Evolutionary conservation across 2,888 invertebrate genomes (phyloP).

Genomic region (Clivina fossor): DNA sequence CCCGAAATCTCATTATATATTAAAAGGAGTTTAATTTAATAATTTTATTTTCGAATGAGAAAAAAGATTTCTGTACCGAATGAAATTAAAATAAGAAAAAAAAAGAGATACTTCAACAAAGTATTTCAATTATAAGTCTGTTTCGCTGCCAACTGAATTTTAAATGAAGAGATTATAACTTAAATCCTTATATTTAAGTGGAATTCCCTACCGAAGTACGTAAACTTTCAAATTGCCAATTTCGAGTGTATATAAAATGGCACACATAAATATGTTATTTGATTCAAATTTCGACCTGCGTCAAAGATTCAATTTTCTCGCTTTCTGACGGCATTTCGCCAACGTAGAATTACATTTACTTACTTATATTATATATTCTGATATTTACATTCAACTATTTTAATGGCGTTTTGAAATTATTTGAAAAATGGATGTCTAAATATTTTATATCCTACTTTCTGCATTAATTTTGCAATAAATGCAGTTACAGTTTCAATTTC

Average conservation of each 20-base stretch:
- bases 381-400: too few species aligned
- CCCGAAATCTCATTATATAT: slow-evolving; percentile 25
- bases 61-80: slow-evolving; percentile 15
- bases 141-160: slow-evolving; percentile 27
- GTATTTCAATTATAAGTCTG: slow-evolving; percentile 33
- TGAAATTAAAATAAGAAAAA: slow-evolving; percentile 27
- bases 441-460: too few species aligned
- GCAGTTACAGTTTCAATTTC: too few species aligned
- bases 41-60: slow-evolving; percentile 20
- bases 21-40: slow-evolving; percentile 24
- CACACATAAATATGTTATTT: slow-evolving; percentile 33
- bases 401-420: too few species aligned
- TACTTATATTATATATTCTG: too few species aligned
- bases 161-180: slow-evolving; percentile 32
- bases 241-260: slow-evolving; percentile 28
- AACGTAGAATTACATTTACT: too few species aligned
- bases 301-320: too few species aligned
- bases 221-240: slow-evolving; percentile 33
- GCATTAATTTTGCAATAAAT: too few species aligned
- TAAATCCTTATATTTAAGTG: slow-evolving; percentile 31
- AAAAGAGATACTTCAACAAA: slow-evolving; percentile 20
- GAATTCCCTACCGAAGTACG: slow-evolving; percentile 26
- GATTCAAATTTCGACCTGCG: too few species aligned
- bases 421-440: too few species aligned
- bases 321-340: too few species aligned